Evolutionary conservation across 2,113 vertebrate genomes (phyloP).

Genomic region (Connochaetes taurinus): DNA sequence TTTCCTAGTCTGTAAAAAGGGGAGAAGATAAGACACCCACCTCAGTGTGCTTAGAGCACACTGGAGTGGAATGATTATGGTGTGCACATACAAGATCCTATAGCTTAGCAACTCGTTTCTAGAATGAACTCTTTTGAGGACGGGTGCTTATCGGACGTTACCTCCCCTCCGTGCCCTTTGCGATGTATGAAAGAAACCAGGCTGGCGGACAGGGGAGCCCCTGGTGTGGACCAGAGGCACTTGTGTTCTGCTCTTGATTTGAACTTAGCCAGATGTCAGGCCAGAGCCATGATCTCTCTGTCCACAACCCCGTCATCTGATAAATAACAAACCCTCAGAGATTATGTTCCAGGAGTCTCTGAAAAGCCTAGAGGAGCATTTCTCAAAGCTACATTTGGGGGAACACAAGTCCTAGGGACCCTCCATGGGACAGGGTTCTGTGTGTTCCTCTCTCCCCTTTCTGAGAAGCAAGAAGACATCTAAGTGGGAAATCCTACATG

Average conservation of each 20-base stretch:
- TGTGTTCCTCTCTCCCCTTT: background rate
- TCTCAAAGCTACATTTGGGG: background rate
- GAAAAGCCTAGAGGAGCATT: background rate
- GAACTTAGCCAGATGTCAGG: background rate
- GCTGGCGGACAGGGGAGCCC: accelerated
- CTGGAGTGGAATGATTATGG: background rate
- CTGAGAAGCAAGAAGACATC: too few relatives aligned
- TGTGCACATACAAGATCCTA: background rate
- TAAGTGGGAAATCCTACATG: background rate
- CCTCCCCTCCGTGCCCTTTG: background rate
- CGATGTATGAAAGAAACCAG: background rate
- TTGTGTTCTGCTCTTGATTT: background rate
- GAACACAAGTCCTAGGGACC: background rate
- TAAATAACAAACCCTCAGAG: background rate
- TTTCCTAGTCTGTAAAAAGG: background rate
- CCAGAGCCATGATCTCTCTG: background rate
- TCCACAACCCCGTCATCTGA: background rate
- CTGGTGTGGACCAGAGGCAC: background rate
- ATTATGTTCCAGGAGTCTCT: background rate
- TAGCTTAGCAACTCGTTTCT: background rate
- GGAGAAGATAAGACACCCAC: background rate
- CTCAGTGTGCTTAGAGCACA: background rate
- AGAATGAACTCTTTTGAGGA: background rate
- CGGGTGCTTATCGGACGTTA: background rate
- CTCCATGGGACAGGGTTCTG: background rate